Base-by-base conservation (phyloP, 2,113 vertebrate genomes). In the Odocoileus virginianus region DNA sequence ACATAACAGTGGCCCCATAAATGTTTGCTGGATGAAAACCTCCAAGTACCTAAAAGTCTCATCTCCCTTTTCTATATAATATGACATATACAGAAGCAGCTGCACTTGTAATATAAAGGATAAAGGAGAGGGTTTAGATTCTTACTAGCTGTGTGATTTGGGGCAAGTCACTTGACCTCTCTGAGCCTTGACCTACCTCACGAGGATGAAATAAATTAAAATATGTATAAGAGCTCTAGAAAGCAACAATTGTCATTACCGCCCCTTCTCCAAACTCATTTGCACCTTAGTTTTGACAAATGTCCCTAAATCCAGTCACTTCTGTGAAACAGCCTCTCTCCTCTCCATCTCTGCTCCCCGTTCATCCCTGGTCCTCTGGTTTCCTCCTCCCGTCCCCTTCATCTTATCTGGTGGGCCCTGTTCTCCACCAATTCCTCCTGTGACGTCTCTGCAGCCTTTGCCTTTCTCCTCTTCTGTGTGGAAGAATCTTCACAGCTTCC, bases 321-420 rank as follows among this genome's bases (percentile, higher is more conserved):
- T 61, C 16, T 61, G 21, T 47, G 27, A 78, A 84, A 27, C 23
- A 3, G 52, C 14, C 30, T 64, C 1, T 57, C 74, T 58, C 60
- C 7, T 21, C 17, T 17, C 5, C 0, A 7, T 6, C 60, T 58
- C 17, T 28, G 40, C 9, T 40, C 14, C 19, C 43, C 3, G 8
- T 27, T 64, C 54, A n/a, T 87, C 30, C 98, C 98, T 98, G 97
- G 92, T 93, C 89, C 97, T 98, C 95, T 27, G 92, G 98, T 97
- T 98, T 87, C 23, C 12, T 25, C 25, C 25, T 30, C 50, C 8
- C 0, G 3, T 40, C 15, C 16, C 15, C 19, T 79, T 50, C 17
- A 14, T 5, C 54, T 19, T 5, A 60, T 55, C 17, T 8, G 12
- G 19, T 21, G 28, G 57, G 25, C 57, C 30, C 54, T 45, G 8